Conservation (phyloP, 2,113 vertebrate genomes). For the Cepphus grylle region DNA sequence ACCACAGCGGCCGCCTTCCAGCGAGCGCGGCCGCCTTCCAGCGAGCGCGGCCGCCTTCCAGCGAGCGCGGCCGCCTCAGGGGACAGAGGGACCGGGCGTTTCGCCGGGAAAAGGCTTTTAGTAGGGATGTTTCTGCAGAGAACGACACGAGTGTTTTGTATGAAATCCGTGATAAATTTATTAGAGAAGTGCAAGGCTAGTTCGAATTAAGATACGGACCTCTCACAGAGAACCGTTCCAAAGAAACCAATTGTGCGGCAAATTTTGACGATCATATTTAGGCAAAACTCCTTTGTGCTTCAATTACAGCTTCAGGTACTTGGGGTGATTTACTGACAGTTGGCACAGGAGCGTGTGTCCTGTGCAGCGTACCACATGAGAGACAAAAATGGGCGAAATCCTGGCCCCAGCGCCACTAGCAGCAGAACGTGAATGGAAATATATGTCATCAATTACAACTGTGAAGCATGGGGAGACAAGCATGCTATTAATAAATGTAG, state of each 20-base stretch:
- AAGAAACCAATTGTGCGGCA: not conserved
- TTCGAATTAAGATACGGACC: not conserved
- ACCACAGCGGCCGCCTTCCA: not conserved
- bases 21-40: rapidly evolving
- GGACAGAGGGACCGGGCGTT: too few relatives aligned
- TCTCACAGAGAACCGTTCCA: not conserved
- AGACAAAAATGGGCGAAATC: rapidly evolving
- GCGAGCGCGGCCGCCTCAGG: rapidly evolving
- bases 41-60: not conserved
- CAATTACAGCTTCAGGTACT: rapidly evolving
- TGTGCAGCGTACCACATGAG: rapidly evolving
- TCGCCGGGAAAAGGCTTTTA: not conserved
- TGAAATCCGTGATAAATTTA: not conserved
- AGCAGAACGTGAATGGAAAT: not conserved
- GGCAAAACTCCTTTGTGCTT: not conserved
- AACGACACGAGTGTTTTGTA: rapidly evolving
- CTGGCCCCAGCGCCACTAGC: rapidly evolving
- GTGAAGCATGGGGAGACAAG: not conserved
- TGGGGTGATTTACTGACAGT: rapidly evolving
- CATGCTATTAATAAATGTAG: not conserved
- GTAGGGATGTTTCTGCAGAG: rapidly evolving
- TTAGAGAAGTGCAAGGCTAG: not conserved
- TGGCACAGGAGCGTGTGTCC: rapidly evolving
- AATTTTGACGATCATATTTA: rapidly evolving
- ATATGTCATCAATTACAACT: rapidly evolving